Base-by-base conservation (phyloP, 2,888 invertebrate species). In the Tipula unca region DNA sequence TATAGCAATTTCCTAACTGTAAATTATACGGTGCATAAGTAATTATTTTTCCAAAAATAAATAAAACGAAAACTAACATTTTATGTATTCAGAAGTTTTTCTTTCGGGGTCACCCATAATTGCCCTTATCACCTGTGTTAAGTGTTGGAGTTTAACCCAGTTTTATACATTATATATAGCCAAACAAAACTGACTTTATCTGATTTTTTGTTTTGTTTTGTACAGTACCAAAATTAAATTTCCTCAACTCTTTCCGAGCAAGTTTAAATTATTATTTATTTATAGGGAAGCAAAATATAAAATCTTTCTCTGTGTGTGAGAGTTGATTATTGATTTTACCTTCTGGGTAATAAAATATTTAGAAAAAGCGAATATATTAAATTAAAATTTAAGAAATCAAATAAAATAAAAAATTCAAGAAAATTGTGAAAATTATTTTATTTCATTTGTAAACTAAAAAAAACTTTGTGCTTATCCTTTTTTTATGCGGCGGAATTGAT, bases 351-450 rank as follows among this genome's bases (percentile, higher is more conserved):
- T 25, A 69, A 69, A 69, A 69, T 25, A 69, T 69, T 69, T 69
- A 69, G 69, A 25, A 69, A 25, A 69, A 69, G 25, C 25, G 10
- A 69, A 69, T 25, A 69, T 69, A 69, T 69, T 69, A 69, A 25
- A 69, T 25, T 69, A 69, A 69, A 69, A 25, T 69, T 25, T 25
- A 69, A 48, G 17, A 48, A 48, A 17, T 48, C n/a, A n/a, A n/a
- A n/a, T n/a, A n/a, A 48, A 48, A 69, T 69, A 8, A 69, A 69
- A 25, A 69, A 69, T 69, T 20, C 13, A 25, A 17, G 48, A 69
- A 69, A 69, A 69, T 69, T 69, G 69, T 69, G 69, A 69, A 25
- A 69, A 69, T 69, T 69, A 69, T 69, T 69, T 69, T 69, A 69
- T 69, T 69, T 69, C 25, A 69, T 69, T 69, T 69, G 25, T 25